Evolutionary conservation across 1,140 invertebrate species (phyloP).

Genomic region (Coelopa frigida): DNA sequence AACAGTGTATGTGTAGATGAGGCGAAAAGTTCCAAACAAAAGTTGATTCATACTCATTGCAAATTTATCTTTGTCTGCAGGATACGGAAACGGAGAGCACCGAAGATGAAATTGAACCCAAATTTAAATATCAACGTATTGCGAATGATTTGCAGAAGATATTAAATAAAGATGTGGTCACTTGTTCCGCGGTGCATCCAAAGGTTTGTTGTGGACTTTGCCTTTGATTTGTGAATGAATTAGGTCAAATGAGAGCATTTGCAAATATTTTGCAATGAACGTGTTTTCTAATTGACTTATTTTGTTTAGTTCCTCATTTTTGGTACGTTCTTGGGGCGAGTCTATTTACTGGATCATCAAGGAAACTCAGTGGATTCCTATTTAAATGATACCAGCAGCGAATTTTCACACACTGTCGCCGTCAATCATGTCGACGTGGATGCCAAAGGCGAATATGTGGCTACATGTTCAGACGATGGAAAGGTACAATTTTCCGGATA

Average conservation of each 20-base stretch:
- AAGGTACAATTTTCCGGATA: constrained; percentile 51
- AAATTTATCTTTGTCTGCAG: constrained; percentile 6
- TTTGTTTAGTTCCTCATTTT: constrained; percentile 80
- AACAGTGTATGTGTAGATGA: too few relatives aligned
- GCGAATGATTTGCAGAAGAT: constrained; percentile 81
- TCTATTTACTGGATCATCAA: constrained; percentile 87
- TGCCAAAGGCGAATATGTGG: constrained; percentile 60
- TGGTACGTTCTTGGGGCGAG: constrained; percentile 83
- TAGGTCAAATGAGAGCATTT: neutral
- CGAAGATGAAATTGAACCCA: constrained; percentile 69
- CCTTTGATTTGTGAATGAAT: neutral
- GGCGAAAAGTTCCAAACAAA: too few relatives aligned
- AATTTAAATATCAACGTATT: constrained; percentile 85
- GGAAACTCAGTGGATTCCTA: constrained; percentile 68
- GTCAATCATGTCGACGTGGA: constrained; percentile 95
- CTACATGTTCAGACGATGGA: constrained; percentile 94
- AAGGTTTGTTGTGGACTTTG: constrained; percentile 56
- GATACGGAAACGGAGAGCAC: constrained; percentile 19
- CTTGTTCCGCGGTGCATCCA: constrained; percentile 82
- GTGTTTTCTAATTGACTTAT: constrained; percentile 10
- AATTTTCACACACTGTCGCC: constrained; percentile 72
- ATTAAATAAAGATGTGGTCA: constrained; percentile 76
- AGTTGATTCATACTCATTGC: too few relatives aligned
- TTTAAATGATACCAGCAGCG: constrained; percentile 52
- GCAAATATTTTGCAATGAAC: constrained; percentile 1